Percentiles rank a stretch among this genome's conserved stretches.
phyloP scores from a whole-genome alignment of 1,140 invertebrate species.

The Drosophila suzukii region DNA sequence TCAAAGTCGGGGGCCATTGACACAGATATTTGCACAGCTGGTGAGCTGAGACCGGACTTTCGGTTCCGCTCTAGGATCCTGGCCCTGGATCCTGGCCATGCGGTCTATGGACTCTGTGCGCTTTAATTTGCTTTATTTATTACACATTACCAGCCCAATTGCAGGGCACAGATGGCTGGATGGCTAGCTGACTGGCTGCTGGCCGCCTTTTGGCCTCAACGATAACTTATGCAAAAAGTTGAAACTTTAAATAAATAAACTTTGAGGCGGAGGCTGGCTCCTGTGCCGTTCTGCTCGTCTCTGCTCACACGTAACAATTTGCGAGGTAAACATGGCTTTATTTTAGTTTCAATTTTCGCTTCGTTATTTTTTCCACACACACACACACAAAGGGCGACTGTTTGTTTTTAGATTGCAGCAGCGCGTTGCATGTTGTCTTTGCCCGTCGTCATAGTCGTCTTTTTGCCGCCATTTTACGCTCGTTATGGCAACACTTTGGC shows the following conservation, averaged over 20 bases:
- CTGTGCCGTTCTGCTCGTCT: conserved; percentile 2
- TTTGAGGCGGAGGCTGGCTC: conserved; percentile 47
- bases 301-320: conserved; percentile 70
- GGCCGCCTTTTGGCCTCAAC: conserved; percentile 37
- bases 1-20: conserved; percentile 65
- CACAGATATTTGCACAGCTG: conserved; percentile 76
- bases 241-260: conserved; percentile 82
- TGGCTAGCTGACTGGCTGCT: background rate
- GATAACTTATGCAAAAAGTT: conserved; percentile 73
- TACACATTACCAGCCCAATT: conserved; percentile 63
- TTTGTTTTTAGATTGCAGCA: conserved; percentile 75
- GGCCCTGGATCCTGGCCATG: background rate
- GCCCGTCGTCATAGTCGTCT: conserved; percentile 38
- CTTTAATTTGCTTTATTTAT: conserved; percentile 71
- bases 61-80: conserved; percentile 19
- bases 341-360: conserved; percentile 83
- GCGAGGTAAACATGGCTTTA: conserved; percentile 79
- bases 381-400: conserved; percentile 48
- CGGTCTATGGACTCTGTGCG: conserved; percentile 17
- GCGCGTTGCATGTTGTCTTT: conserved; percentile 67
- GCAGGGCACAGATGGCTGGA: conserved; percentile 6
- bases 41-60: conserved; percentile 45
- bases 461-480: conserved; percentile 82
- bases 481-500: conserved; percentile 82
- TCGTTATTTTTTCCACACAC: conserved; percentile 74